Percentiles rank a stretch among this genome's conserved stretches.
Evolutionary conservation across 2,113 vertebrate species (phyloP).

Genomic region (Chaetodon trifascialis): DNA sequence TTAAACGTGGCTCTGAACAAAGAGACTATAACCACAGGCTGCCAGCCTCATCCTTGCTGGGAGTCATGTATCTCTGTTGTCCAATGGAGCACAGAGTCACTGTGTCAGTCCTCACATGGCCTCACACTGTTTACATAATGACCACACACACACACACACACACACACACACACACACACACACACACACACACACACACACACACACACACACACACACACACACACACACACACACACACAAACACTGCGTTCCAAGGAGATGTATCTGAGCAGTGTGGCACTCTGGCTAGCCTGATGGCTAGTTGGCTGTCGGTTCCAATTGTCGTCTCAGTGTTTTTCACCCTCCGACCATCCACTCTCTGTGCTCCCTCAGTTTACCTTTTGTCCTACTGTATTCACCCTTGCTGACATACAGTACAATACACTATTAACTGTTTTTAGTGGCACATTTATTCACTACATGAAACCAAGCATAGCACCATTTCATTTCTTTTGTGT

Average conservation of each 20-base stretch:
- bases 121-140: constrained; percentile 59
- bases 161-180: constrained; percentile 24
- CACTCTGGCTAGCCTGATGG: constrained; percentile 17
- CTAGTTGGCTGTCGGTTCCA: constrained; percentile 43
- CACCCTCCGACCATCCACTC: not conserved
- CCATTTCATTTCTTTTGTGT: not conserved
- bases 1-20: constrained; percentile 9
- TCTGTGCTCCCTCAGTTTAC: constrained; percentile 24
- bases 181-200: constrained; percentile 27
- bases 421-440: not conserved
- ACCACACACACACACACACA: constrained; percentile 20
- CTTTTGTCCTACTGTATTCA: constrained; percentile 56
- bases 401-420: not conserved
- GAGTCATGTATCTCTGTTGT: constrained; percentile 23
- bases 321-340: constrained; percentile 27
- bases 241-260: constrained; percentile 34
- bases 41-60: constrained; percentile 12
- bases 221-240: constrained; percentile 29
- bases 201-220: constrained; percentile 27
- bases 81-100: constrained; percentile 48
- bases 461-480: no score
- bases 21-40: constrained; percentile 11
- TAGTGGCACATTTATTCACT: not conserved
- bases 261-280: constrained; percentile 38
- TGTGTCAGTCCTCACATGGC: constrained; percentile 48